phyloP scores from a whole-genome alignment of 2,888 invertebrate genomes.

The Nemoura dubitans region DNA sequence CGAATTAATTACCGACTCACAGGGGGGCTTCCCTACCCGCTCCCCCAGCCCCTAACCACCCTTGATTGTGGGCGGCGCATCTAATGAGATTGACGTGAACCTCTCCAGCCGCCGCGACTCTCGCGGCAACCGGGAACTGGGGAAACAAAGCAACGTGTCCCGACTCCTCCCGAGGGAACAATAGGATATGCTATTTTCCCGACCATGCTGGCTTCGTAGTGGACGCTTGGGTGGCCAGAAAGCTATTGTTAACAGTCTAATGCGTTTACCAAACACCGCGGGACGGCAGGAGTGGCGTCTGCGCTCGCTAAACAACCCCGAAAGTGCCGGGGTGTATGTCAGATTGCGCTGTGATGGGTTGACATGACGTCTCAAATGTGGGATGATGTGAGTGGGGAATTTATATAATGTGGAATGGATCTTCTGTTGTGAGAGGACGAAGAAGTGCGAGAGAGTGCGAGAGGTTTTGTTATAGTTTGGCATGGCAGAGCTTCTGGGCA shows the following conservation, averaged over 20 bases:
- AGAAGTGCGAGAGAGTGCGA: not conserved
- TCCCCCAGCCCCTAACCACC: not conserved
- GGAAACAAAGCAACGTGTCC: not conserved
- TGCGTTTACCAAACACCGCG: not conserved
- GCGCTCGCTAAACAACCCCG: not conserved
- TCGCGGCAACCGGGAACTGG: not conserved
- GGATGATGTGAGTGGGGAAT: not conserved
- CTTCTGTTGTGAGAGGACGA: not conserved
- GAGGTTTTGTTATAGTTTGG: not conserved
- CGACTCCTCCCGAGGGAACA: not conserved
- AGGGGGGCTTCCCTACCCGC: not conserved
- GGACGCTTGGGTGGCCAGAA: not conserved
- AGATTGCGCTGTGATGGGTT: not conserved
- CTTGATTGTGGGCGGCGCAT: slow-evolving; percentile 12
- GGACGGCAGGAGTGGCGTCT: not conserved
- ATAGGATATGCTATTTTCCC: not conserved
- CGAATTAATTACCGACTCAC: not conserved
- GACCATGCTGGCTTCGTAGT: not conserved
- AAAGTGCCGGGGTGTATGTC: slow-evolving; percentile 1
- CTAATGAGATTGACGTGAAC: not conserved
- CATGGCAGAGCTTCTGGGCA: not conserved
- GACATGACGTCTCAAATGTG: not conserved
- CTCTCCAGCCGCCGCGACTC: not conserved
- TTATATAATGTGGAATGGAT: not conserved
- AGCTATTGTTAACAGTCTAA: slow-evolving; percentile 7